Conservation (phyloP, 2,113 vertebrate species). For the Nycticryphes semicollaris region DNA sequence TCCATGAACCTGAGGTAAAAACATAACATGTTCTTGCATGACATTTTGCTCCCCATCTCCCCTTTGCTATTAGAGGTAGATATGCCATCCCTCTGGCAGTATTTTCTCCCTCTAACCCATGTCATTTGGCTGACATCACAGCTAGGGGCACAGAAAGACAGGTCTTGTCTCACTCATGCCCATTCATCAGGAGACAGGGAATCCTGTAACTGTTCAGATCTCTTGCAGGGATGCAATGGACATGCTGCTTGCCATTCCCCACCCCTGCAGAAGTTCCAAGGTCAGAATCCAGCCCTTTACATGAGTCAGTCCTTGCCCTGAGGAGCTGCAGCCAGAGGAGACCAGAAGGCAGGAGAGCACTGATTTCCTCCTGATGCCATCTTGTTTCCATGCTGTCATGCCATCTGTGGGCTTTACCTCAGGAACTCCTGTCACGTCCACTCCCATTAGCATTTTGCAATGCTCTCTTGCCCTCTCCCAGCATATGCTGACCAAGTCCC, state of each 20-base stretch:
- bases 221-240: neutral
- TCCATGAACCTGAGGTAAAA: neutral
- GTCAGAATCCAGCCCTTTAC: neutral
- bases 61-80: neutral
- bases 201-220: accelerated
- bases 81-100: neutral
- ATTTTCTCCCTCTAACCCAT: neutral
- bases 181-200: neutral
- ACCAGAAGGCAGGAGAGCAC: neutral
- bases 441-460: neutral
- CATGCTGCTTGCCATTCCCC: neutral
- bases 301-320: neutral
- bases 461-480: neutral
- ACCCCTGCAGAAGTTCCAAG: neutral
- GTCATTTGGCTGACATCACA: neutral
- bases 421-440: neutral
- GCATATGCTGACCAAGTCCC: neutral
- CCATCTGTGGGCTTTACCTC: neutral
- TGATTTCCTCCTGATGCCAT: neutral
- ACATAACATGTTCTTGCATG: too few species aligned
- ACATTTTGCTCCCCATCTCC: neutral
- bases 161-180: neutral
- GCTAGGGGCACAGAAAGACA: neutral
- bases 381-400: neutral
- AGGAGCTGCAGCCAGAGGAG: neutral